A percentile compares a stretch with the other conserved stretches of the same genome.
These are phyloP conservation scores for Ceyx erithaca DNA, from an alignment of 2,797 vertebrate species.

Conservation along the genomic window DNA sequence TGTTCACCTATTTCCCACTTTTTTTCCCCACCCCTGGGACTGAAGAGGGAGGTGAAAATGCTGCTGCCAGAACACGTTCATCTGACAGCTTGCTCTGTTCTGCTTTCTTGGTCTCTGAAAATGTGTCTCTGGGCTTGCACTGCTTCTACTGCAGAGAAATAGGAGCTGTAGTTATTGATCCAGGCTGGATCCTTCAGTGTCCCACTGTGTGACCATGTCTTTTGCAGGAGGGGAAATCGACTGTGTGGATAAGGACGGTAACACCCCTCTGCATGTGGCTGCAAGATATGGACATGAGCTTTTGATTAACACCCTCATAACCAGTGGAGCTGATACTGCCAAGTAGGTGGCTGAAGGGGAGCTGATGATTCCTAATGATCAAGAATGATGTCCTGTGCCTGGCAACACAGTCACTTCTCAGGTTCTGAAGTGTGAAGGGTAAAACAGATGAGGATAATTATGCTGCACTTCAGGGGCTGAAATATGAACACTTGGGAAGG, in stretches of 20 bases:
- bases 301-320: conserved; percentile 96
- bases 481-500: background rate
- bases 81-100: background rate
- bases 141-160: background rate
- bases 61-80: background rate
- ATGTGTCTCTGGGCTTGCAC: background rate
- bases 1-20: background rate
- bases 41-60: background rate
- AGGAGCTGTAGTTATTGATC: background rate
- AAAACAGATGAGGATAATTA: background rate
- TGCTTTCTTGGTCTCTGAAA: background rate
- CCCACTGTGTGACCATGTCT: conserved; percentile 46
- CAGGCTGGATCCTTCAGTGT: background rate
- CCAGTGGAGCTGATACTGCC: conserved; percentile 92
- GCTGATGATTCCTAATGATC: background rate
- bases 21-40: background rate
- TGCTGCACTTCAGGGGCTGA: background rate
- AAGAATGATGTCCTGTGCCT: background rate
- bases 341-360: conserved; percentile 80
- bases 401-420: background rate
- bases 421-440: background rate
- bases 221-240: conserved; percentile 93
- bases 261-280: conserved; percentile 95
- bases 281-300: conserved; percentile 94
- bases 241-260: conserved; percentile 95